Evolutionary conservation across 2,888 invertebrate genomes (phyloP), one percentile per base, ranked within the genome.

Genomic region (Leuctra nigra): DNA sequence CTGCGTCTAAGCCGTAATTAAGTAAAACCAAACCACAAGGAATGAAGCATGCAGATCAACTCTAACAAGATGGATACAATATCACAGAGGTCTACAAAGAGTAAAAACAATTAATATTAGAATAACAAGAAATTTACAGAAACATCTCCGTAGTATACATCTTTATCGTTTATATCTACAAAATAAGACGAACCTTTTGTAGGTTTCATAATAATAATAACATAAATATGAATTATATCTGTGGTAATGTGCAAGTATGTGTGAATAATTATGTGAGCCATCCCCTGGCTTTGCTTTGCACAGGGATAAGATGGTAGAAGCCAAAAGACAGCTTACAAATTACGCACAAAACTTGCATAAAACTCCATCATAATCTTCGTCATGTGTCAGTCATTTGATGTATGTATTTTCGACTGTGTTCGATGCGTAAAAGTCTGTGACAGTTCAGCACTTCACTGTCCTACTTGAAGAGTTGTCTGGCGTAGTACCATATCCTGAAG

Each of bases 401-500:
- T 41, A n/a, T 4, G 11, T 41, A n/a, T 41, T 20, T 18, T 41
- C 18, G 29, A 7, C 29, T 11, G 11, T 29, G 29, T 29, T n/a
- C 29, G 29, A 29, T 29, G 29, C 7, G 41, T 16, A 18, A 18
- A 29, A 29, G 11, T 29, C 29, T 29, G 29, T 6, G 29, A 7
- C 11, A 7, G 29, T 6, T 29, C 11, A 29, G n/a, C n/a, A n/a
- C n/a, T n/a, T n/a, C n/a, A 29, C 29, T n/a, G 25, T 67, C 69
- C 80, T 81, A 88, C 75, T 90, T 86, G 74, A 89, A 89, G 60
- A 89, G 77, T 71, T 88, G 85, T 67, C 86, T 86, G 64, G 90
- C 88, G 68, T 90, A 86, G 72, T 86, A 86, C 89, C 90, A 93
- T 74, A 94, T 87, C 65, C 90, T 83, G 85, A 95, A 95, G 86